Percentiles rank a stretch among this genome's conserved stretches.
phyloP scores from a whole-genome alignment of 1,140 invertebrate species.

The Callitettix versicolor region DNA sequence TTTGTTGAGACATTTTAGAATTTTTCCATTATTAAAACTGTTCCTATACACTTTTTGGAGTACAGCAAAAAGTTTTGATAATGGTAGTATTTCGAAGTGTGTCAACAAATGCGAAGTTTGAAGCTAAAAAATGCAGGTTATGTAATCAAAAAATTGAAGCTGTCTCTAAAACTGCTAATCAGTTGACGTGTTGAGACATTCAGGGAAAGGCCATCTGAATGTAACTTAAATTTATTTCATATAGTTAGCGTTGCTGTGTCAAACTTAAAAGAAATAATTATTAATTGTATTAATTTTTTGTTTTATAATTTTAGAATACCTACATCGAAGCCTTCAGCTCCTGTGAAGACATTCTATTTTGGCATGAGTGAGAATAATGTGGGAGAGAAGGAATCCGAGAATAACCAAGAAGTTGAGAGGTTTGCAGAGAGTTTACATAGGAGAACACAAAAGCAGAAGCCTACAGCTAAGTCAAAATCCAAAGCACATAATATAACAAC shows the following conservation, averaged over 20 bases:
- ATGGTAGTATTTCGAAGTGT: no score
- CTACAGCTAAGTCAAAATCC: not conserved
- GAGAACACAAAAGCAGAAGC: not conserved
- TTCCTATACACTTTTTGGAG: no score
- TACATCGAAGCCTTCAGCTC: slow-evolving; percentile 16
- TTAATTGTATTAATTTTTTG: not conserved
- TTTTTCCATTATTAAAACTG: no score
- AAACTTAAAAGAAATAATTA: not conserved
- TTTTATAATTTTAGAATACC: slow-evolving; percentile 1
- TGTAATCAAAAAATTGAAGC: no score
- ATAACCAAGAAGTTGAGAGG: slow-evolving; percentile 32
- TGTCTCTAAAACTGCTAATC: no score
- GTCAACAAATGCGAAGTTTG: no score
- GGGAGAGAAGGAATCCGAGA: slow-evolving; percentile 11
- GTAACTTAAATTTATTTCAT: not conserved
- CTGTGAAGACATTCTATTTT: slow-evolving; percentile 65
- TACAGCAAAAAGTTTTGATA: no score
- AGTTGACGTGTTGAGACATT: no score
- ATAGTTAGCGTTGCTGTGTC: not conserved
- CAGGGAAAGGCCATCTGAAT: no score
- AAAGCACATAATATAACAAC: slow-evolving; percentile 8
- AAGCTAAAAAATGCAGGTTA: no score
- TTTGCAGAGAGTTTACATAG: slow-evolving; percentile 26
- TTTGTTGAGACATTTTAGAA: no score
- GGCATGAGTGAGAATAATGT: slow-evolving; percentile 50